phyloP scores from a whole-genome alignment of 2,113 vertebrate species.

The Brachypteracias leptosomus region DNA sequence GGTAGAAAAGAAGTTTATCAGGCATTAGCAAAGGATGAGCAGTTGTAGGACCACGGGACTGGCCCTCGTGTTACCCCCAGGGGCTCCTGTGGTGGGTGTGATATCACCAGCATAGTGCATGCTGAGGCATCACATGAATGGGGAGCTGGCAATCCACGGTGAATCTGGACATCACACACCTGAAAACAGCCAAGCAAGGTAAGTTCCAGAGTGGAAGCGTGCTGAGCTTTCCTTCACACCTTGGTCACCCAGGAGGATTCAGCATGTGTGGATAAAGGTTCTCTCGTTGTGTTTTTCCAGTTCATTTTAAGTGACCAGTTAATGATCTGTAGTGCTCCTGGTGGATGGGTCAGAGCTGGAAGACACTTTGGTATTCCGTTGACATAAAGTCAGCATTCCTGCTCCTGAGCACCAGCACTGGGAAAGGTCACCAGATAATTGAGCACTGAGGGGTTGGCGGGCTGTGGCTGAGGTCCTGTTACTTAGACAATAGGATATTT shows the following conservation, averaged over 20 bases:
- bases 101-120: conserved; percentile 54
- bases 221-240: conserved; percentile 46
- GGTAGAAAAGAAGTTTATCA: conserved; percentile 29
- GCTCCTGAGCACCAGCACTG: neutral
- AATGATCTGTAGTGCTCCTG: neutral
- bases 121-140: conserved; percentile 55
- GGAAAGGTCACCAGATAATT: neutral
- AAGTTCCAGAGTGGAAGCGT: conserved; percentile 33
- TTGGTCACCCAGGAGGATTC: conserved; percentile 35
- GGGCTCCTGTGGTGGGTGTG: conserved; percentile 59
- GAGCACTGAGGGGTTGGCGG: neutral
- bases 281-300: neutral
- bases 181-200: conserved; percentile 58
- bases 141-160: conserved; percentile 67
- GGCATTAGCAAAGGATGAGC: neutral
- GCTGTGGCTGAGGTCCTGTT: neutral
- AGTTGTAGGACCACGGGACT: conserved; percentile 31
- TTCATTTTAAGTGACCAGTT: conserved; percentile 17
- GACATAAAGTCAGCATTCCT: neutral
- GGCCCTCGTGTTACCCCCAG: conserved; percentile 36
- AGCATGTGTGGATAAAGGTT: conserved; percentile 21
- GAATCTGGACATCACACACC: conserved; percentile 69
- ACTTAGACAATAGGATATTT: neutral
- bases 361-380: neutral
- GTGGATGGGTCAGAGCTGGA: conserved; percentile 14